Base-by-base conservation (phyloP, 2,888 invertebrate genomes). In the Watsonalla cultraria region DNA sequence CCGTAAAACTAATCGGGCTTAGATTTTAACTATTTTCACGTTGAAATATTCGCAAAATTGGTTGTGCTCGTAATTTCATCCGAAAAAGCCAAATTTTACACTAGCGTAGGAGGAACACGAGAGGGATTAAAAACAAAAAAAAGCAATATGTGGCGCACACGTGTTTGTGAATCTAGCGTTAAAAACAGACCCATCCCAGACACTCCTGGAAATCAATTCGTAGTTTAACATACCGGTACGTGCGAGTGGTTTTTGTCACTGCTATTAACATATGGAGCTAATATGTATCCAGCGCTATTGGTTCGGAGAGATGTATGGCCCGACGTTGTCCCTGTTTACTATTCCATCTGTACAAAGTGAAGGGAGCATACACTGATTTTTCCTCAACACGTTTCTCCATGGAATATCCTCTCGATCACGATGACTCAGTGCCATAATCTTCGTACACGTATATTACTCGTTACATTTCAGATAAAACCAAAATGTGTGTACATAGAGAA, bases 91-190 rank as follows among this genome's bases (percentile, higher is more conserved):
- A 80, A 83, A 83, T 83, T 82, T 80, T 78, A 70, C 72, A 65
- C 74, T 75, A 70, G 70, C 68, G 80, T 80, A 78, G 75, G 70
- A 77, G 83, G 79, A 80, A 81, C 76, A 75, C 76, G 75, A 70
- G 65, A 54, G 67, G 70, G 72, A 77, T 75, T 82, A 73, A 78
- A 80, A 83, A 78, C 76, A 79, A 78, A 83, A 82, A 84, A 83
- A 84, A 82, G 80, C 84, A 87, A 87, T 87, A 87, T 82, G 78
- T 81, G 76, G 68, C 67, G 70, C 78, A 66, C 81, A 80, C 75
- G 72, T 85, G 84, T 85, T 85, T 82, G 83, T 74, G 71, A 76
- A 76, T 76, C 73, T 73, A 61, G 66, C 70, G 78, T 80, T 82
- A 80, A 84, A 83, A 82, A 80, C 75, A 78, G 73, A 72, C 70